A percentile compares a stretch with the other conserved stretches of the same genome.
phyloP scores from a whole-genome alignment of 2,888 invertebrate genomes.

The Limnephilus auricula region DNA sequence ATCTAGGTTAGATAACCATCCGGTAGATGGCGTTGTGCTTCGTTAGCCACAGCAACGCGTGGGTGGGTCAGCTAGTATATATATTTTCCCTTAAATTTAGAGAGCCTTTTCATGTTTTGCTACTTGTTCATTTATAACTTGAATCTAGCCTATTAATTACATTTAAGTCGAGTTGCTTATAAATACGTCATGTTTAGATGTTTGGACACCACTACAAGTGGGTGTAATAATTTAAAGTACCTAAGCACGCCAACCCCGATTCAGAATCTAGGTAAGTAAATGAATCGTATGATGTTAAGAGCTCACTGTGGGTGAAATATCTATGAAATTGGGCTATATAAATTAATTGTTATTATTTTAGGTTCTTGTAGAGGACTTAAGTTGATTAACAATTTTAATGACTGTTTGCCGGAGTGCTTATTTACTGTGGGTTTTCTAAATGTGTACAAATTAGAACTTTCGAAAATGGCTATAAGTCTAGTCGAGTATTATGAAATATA shows the following conservation, averaged over 20 bases:
- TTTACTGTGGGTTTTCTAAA: background rate
- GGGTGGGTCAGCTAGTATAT: no score
- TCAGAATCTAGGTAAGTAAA: background rate
- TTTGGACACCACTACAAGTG: background rate
- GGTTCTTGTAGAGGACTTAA: background rate
- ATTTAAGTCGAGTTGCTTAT: background rate
- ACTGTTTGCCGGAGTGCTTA: background rate
- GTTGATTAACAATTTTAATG: background rate
- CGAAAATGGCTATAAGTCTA: background rate
- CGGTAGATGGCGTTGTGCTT: no score
- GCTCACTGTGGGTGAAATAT: background rate
- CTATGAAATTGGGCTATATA: background rate
- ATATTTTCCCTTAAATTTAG: no score
- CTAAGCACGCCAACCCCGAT: background rate
- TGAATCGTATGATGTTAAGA: background rate
- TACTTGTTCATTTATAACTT: background rate
- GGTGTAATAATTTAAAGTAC: background rate
- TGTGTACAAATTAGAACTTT: background rate
- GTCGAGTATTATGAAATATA: background rate
- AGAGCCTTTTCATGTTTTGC: background rate
- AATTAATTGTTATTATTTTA: background rate
- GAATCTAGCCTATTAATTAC: background rate
- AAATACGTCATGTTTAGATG: background rate
- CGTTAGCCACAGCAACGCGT: no score
- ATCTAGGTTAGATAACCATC: no score